A percentile compares a stretch with the other conserved stretches of the same genome.
phyloP scores from a whole-genome alignment of 1,140 invertebrate genomes.

The Polyergus mexicanus region DNA sequence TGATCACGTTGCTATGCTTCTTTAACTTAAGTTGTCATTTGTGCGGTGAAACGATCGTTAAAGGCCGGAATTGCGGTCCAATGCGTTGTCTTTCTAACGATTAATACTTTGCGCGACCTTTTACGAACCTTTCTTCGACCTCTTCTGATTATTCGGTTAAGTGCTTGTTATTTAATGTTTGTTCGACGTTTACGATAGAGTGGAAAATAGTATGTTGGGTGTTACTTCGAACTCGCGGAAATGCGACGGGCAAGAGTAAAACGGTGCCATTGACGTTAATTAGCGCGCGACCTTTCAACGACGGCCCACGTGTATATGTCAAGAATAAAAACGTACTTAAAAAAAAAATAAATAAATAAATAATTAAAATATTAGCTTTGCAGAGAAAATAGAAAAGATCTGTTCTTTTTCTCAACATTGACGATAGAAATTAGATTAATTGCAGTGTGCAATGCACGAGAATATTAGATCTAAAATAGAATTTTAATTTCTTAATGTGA shows the following conservation, averaged over 20 bases:
- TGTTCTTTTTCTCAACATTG: neutral
- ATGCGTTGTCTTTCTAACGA: constrained; percentile 9
- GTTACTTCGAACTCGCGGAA: constrained; percentile 7
- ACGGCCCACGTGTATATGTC: constrained; percentile 34
- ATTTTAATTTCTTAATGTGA: neutral
- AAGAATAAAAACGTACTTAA: constrained; percentile 45
- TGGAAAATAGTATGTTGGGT: constrained; percentile 28
- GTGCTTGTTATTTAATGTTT: constrained; percentile 42
- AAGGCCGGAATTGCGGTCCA: constrained; percentile 12
- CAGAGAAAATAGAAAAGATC: neutral
- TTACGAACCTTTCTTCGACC: constrained; percentile 34
- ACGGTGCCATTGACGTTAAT: constrained; percentile 20
- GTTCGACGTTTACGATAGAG: constrained; percentile 20
- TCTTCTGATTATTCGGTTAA: constrained; percentile 41
- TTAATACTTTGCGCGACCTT: constrained; percentile 35
- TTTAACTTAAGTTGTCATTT: neutral
- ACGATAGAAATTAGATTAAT: neutral
- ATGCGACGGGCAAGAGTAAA: constrained; percentile 21
- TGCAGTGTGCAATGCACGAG: neutral
- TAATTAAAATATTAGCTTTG: neutral
- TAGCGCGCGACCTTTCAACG: constrained; percentile 43
- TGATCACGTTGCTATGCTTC: neutral
- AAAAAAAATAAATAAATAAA: neutral
- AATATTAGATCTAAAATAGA: neutral
- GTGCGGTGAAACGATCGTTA: neutral